Evolutionary conservation across 2,113 vertebrate species (phyloP).

Genomic region (Vidua macroura): DNA sequence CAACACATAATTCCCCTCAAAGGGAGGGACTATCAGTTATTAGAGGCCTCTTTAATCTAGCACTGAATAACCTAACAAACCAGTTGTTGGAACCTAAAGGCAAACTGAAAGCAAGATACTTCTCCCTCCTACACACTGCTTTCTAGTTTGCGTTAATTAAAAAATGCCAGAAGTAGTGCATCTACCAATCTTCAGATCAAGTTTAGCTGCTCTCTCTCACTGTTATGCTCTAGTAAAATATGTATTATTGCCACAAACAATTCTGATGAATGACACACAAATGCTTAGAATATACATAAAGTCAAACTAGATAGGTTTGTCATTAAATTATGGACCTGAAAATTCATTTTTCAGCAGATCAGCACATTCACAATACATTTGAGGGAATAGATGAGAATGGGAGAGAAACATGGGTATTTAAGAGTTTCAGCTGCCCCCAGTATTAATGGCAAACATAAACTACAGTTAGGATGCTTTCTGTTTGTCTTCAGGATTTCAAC

Average conservation of each 20-base stretch:
- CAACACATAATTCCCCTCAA: not conserved
- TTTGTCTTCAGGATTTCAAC: not conserved
- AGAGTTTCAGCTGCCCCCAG: not conserved
- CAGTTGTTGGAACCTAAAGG: slow-evolving; percentile 16
- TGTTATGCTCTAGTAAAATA: not conserved
- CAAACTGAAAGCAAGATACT: not conserved
- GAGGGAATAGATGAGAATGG: not conserved
- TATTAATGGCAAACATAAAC: not conserved
- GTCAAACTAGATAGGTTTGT: not conserved
- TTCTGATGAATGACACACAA: not conserved
- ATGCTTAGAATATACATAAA: not conserved
- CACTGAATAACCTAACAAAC: slow-evolving; percentile 23
- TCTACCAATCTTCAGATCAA: not conserved
- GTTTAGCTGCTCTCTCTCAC: not conserved
- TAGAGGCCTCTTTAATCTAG: slow-evolving; percentile 23
- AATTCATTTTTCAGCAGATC: not conserved
- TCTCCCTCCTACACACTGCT: not conserved
- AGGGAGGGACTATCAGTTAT: not conserved
- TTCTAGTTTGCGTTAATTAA: slow-evolving; percentile 7
- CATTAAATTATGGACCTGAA: not conserved
- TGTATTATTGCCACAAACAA: not conserved
- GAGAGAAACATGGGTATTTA: not conserved
- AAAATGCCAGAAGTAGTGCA: not conserved
- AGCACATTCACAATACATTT: not conserved
- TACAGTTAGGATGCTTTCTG: not conserved